Conservation (phyloP, 2,888 invertebrate genomes). For the Gari tellinella region DNA sequence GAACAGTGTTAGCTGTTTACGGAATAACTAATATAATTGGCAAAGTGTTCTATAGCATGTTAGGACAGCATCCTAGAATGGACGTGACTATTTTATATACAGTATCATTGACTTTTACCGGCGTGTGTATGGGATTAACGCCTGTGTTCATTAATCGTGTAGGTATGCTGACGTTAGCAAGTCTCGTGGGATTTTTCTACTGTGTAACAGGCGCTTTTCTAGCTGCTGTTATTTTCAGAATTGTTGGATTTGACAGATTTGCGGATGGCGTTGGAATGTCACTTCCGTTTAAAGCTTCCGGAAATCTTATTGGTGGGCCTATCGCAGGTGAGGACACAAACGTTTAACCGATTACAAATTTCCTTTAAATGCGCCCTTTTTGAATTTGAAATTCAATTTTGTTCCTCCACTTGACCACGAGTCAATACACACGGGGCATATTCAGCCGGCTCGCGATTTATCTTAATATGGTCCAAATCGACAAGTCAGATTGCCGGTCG, state of each 20-base stretch:
- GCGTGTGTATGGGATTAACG: conserved; percentile 26
- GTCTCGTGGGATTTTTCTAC: conserved; percentile 42
- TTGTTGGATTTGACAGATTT: conserved; percentile 45
- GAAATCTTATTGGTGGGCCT: conserved; percentile 49
- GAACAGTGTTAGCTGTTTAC: conserved; percentile 25
- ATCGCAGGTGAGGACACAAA: conserved; percentile 31
- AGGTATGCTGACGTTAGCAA: conserved; percentile 38
- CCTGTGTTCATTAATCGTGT: conserved; percentile 30
- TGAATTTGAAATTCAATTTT: too few relatives aligned
- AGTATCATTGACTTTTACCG: conserved; percentile 31
- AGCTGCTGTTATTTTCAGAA: conserved; percentile 30
- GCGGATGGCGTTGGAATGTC: conserved; percentile 45
- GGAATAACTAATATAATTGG: conserved; percentile 39
- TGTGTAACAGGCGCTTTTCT: conserved; percentile 48
- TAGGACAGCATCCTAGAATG: conserved; percentile 45
- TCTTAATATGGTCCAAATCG: too few relatives aligned
- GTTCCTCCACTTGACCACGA: too few relatives aligned
- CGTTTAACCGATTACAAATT: neutral
- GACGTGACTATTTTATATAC: conserved; percentile 29
- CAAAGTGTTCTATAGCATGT: conserved; percentile 33
- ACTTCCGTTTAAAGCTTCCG: conserved; percentile 45
- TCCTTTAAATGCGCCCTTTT: too few relatives aligned
- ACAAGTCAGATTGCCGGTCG: too few relatives aligned
- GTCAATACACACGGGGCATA: too few relatives aligned
- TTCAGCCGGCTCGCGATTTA: too few relatives aligned